A percentile compares a stretch with the other conserved stretches of the same genome.
phyloP scores from a whole-genome alignment of 2,113 vertebrate species.

The Bubo blakistoni region DNA sequence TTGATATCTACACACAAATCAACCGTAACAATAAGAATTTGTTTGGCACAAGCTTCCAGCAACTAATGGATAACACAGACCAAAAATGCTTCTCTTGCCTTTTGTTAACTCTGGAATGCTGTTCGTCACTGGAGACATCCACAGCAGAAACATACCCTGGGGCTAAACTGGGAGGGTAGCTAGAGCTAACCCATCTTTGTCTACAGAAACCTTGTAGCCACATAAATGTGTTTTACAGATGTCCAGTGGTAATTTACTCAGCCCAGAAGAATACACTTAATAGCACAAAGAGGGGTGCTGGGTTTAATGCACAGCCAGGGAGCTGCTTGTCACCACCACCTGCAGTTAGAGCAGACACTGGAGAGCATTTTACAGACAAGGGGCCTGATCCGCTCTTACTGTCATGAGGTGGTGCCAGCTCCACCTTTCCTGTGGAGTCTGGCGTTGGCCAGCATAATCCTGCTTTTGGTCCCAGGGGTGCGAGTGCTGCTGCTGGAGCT shows the following conservation, averaged over 20 bases:
- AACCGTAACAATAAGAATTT: slow-evolving; percentile 45
- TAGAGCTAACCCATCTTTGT: slow-evolving; percentile 48
- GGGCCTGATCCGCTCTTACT: not conserved
- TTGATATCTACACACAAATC: slow-evolving; percentile 46
- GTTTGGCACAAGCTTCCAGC: slow-evolving; percentile 53
- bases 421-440: not conserved
- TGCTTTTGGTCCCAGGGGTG: not conserved
- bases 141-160: slow-evolving; percentile 20
- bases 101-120: slow-evolving; percentile 57
- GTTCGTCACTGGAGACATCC: slow-evolving; percentile 43
- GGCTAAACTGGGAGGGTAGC: slow-evolving; percentile 42
- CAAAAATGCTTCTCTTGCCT: slow-evolving; percentile 27
- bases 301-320: not conserved
- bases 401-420: not conserved
- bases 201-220: slow-evolving; percentile 48
- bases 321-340: slow-evolving; percentile 31
- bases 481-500: not conserved
- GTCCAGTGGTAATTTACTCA: slow-evolving; percentile 44
- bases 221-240: slow-evolving; percentile 68
- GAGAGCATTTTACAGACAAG: not conserved
- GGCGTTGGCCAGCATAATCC: not conserved
- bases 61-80: slow-evolving; percentile 65
- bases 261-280: slow-evolving; percentile 21
- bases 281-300: not conserved
- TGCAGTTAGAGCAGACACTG: slow-evolving; percentile 4